Percentiles rank a stretch among this genome's conserved stretches.
Evolutionary conservation across 2,888 invertebrate genomes (phyloP).

Genomic region (Busseola fusca): DNA sequence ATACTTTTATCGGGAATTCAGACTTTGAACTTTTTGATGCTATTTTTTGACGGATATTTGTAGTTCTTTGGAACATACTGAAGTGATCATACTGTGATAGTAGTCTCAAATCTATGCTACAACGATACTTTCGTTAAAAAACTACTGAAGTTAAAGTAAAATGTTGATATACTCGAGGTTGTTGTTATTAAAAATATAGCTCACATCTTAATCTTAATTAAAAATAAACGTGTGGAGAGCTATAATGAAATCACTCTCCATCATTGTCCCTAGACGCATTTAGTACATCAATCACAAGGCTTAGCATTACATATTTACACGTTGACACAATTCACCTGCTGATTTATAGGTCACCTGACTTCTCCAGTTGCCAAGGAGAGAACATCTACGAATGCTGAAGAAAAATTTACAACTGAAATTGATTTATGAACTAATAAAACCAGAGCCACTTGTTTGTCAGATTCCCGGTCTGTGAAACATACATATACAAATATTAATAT

Average conservation of each 20-base stretch:
- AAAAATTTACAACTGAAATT: slow-evolving; percentile 72
- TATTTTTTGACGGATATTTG: background rate
- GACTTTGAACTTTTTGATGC: slow-evolving; percentile 13
- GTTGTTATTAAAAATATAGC: background rate
- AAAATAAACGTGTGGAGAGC: slow-evolving; percentile 32
- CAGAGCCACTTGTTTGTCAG: slow-evolving; percentile 67
- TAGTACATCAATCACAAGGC: slow-evolving; percentile 54
- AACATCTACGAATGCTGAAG: slow-evolving; percentile 63
- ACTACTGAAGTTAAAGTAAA: too few relatives aligned
- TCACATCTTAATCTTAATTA: slow-evolving; percentile 25
- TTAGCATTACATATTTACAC: slow-evolving; percentile 58
- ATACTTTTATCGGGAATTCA: slow-evolving; percentile 5
- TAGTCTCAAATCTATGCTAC: background rate
- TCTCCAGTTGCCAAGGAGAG: slow-evolving; percentile 77
- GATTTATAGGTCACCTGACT: slow-evolving; percentile 79
- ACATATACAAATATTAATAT: slow-evolving; percentile 30
- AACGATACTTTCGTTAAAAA: too few relatives aligned
- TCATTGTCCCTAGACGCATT: slow-evolving; percentile 55
- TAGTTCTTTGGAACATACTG: background rate
- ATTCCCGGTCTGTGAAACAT: slow-evolving; percentile 56
- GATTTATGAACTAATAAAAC: slow-evolving; percentile 75
- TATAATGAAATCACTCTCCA: slow-evolving; percentile 44
- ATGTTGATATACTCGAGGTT: background rate
- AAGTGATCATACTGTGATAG: background rate
- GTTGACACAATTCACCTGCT: slow-evolving; percentile 67